Percentiles rank a stretch among this genome's conserved stretches.
These are phyloP conservation scores for Lithosia quadra DNA, from an alignment of 2,888 invertebrate genomes.

Conservation along the genomic window DNA sequence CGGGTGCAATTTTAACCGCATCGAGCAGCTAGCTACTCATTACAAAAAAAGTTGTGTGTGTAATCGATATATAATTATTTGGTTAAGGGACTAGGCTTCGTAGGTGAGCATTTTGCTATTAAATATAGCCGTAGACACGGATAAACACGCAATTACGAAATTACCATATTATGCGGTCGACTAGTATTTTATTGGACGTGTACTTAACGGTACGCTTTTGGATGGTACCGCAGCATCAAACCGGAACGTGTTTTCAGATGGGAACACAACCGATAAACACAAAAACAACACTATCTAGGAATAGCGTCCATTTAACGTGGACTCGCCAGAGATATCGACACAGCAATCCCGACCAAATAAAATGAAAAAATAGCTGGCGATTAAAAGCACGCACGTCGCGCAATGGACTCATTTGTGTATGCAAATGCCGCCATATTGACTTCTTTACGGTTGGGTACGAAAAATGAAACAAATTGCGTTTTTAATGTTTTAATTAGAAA, in stretches of 20 bases:
- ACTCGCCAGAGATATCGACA: constrained; percentile 42
- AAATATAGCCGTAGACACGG: constrained; percentile 65
- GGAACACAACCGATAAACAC: constrained; percentile 52
- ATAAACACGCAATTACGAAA: constrained; percentile 77
- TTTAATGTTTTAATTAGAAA: constrained; percentile 79
- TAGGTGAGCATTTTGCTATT: constrained; percentile 57
- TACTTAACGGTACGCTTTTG: constrained; percentile 71
- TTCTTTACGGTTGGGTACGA: constrained; percentile 59
- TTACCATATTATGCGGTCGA: constrained; percentile 73
- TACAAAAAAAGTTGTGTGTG: constrained; percentile 40
- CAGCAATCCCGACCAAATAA: constrained; percentile 50
- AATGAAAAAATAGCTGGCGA: constrained; percentile 62
- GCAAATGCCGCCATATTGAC: constrained; percentile 68
- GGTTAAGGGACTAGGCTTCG: constrained; percentile 59
- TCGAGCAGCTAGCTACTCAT: constrained; percentile 33
- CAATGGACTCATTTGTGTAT: constrained; percentile 66
- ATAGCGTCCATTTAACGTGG: constrained; percentile 49
- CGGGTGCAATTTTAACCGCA: constrained; percentile 35
- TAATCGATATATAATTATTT: constrained; percentile 60
- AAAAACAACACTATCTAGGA: constrained; percentile 57
- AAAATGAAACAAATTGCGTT: constrained; percentile 72
- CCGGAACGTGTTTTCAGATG: constrained; percentile 56
- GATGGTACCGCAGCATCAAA: constrained; percentile 57
- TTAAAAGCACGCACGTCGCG: constrained; percentile 68
- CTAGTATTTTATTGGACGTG: constrained; percentile 71